phyloP scores from a whole-genome alignment of 2,888 invertebrate species.

The Cremastinae sp. region DNA sequence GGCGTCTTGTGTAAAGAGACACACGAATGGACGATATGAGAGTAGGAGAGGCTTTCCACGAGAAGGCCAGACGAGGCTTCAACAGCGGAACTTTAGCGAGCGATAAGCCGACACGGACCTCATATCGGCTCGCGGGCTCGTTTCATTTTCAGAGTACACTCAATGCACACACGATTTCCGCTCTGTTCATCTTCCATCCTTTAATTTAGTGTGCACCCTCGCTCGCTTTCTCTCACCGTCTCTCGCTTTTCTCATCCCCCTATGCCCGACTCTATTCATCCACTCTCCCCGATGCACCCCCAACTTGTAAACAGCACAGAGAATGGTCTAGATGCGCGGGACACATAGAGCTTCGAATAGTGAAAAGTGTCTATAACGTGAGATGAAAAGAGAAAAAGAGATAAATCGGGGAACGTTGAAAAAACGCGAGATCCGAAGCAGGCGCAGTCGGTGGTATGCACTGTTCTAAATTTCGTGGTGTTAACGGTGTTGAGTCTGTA shows the following conservation, averaged over 20 bases:
- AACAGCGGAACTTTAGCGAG: conserved; percentile 52
- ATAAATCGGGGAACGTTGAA: background rate
- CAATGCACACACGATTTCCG: conserved; percentile 43
- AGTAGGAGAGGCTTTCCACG: conserved; percentile 26
- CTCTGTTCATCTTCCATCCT: conserved; percentile 32
- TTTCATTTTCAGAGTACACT: conserved; percentile 19
- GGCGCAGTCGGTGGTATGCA: conserved; percentile 13
- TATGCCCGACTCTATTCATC: conserved; percentile 32
- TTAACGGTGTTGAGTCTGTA: too few relatives aligned
- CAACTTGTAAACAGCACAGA: conserved; percentile 18
- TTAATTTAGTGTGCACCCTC: conserved; percentile 23
- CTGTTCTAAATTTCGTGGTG: too few relatives aligned
- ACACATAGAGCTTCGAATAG: conserved; percentile 1
- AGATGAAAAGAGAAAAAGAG: conserved; percentile 2
- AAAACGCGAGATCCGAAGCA: background rate
- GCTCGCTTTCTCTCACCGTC: background rate
- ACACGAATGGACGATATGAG: conserved; percentile 8
- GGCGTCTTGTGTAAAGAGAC: conserved; percentile 3
- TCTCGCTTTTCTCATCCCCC: conserved; percentile 1
- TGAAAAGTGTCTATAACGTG: conserved; percentile 34
- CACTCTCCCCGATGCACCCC: conserved; percentile 29
- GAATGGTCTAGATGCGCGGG: conserved; percentile 19
- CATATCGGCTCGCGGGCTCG: conserved; percentile 34
- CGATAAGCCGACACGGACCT: conserved; percentile 60
- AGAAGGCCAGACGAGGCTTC: conserved; percentile 42